Conservation (phyloP, 2,113 vertebrate species). For the Ceuthmochares aereus region DNA sequence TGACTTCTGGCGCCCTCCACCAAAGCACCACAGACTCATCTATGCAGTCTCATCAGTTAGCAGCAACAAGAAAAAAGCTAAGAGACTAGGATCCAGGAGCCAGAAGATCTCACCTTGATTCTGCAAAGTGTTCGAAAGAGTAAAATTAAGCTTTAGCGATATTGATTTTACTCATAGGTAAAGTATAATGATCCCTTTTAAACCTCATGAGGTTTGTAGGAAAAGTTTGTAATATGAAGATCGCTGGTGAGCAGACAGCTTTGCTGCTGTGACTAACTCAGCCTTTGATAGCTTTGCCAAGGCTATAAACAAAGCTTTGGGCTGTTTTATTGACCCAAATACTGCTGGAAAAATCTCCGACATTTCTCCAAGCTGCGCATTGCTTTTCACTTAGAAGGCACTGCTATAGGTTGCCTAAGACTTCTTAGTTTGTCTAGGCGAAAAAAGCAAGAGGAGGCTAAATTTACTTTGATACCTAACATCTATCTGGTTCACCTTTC, state of each 20-base stretch:
- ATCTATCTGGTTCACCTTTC: background rate
- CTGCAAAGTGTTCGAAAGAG: background rate
- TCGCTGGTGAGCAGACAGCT: background rate
- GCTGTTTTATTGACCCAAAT: background rate
- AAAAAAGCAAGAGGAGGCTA: background rate
- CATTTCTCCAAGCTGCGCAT: background rate
- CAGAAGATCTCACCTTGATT: background rate
- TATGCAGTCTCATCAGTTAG: background rate
- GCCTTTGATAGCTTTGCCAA: background rate
- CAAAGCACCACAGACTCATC: background rate
- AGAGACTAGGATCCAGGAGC: background rate
- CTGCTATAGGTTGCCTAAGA: background rate
- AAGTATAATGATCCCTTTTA: background rate
- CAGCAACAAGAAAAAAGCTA: background rate
- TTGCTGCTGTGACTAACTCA: background rate
- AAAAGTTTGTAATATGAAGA: background rate
- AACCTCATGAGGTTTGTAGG: background rate
- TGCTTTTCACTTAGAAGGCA: background rate
- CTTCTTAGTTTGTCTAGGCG: background rate
- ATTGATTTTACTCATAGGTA: background rate
- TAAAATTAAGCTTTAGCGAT: background rate
- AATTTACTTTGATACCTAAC: background rate
- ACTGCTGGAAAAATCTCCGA: background rate
- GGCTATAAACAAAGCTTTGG: background rate
- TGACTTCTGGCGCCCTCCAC: background rate